Evolutionary conservation across 2,797 vertebrate species (phyloP).

Genomic region (Anabas testudineus): DNA sequence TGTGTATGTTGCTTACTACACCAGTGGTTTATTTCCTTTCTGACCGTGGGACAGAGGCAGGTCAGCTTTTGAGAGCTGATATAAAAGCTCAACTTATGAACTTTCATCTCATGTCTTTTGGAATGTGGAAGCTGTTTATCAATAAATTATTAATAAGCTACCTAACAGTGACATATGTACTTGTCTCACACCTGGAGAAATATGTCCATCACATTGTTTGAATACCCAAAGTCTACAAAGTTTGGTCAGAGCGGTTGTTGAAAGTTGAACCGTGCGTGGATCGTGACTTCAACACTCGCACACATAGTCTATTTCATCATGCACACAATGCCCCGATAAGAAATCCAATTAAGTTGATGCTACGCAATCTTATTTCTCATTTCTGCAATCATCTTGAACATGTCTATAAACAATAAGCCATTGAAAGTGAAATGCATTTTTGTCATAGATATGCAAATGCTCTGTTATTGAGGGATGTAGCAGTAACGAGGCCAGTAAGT

Average conservation of each 20-base stretch:
- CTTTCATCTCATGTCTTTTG: too few relatives aligned
- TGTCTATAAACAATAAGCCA: conserved; percentile 75
- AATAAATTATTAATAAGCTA: too few relatives aligned
- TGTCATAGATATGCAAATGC: conserved; percentile 81
- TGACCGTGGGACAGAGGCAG: too few relatives aligned
- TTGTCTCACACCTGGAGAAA: background rate
- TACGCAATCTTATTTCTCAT: conserved; percentile 64
- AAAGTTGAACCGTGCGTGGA: conserved; percentile 46
- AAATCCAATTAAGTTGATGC: conserved; percentile 81
- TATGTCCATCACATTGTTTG: background rate
- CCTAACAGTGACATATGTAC: too few relatives aligned
- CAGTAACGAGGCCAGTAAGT: conserved; percentile 38
- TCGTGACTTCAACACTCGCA: conserved; percentile 44
- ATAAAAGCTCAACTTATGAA: too few relatives aligned
- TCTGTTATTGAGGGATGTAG: conserved; percentile 59
- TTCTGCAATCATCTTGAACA: conserved; percentile 71
- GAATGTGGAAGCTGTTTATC: too few relatives aligned
- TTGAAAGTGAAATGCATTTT: conserved; percentile 67
- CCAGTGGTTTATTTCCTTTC: too few relatives aligned
- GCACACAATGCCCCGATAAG: conserved; percentile 73
- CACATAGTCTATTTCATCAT: conserved; percentile 58
- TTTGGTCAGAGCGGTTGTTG: conserved; percentile 24
- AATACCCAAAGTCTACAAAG: conserved; percentile 30
- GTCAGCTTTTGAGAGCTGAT: too few relatives aligned
- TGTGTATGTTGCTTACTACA: too few relatives aligned